These are phyloP conservation scores for Hassar affinis DNA, from an alignment of 2,113 vertebrate genomes.

Conservation along the genomic window DNA sequence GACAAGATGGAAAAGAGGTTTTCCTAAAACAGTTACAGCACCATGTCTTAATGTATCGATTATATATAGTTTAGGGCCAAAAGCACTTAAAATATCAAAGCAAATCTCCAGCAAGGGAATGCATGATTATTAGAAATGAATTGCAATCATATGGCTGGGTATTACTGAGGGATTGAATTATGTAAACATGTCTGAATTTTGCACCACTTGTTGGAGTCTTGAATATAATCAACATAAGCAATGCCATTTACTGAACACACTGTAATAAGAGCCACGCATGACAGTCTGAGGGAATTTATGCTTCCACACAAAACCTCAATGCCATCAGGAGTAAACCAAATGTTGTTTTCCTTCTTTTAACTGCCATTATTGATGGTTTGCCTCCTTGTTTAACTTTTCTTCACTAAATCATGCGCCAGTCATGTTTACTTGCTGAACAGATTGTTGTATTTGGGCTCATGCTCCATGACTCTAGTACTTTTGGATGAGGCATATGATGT, in stretches of 20 bases:
- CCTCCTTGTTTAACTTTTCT: slow-evolving; percentile 60
- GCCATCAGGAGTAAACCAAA: slow-evolving; percentile 65
- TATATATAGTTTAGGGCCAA: slow-evolving; percentile 6
- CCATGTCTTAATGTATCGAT: background rate
- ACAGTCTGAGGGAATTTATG: slow-evolving; percentile 34
- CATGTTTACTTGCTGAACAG: slow-evolving; percentile 56
- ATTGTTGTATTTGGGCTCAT: slow-evolving; percentile 55
- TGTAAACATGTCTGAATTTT: background rate
- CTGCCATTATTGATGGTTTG: slow-evolving; percentile 65
- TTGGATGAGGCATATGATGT: slow-evolving; percentile 45
- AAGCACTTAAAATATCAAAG: slow-evolving; percentile 7
- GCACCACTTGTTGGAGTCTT: background rate
- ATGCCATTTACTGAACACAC: slow-evolving; percentile 47
- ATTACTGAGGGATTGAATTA: slow-evolving; percentile 1
- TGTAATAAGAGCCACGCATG: slow-evolving; percentile 47
- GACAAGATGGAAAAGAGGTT: slow-evolving; percentile 33
- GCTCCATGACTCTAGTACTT: slow-evolving; percentile 29
- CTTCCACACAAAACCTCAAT: slow-evolving; percentile 65
- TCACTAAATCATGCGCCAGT: slow-evolving; percentile 61
- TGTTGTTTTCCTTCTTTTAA: slow-evolving; percentile 67
- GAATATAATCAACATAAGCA: slow-evolving; percentile 32
- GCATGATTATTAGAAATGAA: slow-evolving; percentile 1
- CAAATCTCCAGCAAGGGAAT: background rate
- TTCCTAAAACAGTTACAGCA: slow-evolving; percentile 12
- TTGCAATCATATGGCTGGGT: slow-evolving; percentile 14